Conservation (phyloP, 2,113 vertebrate species). For the Micromys minutus region DNA sequence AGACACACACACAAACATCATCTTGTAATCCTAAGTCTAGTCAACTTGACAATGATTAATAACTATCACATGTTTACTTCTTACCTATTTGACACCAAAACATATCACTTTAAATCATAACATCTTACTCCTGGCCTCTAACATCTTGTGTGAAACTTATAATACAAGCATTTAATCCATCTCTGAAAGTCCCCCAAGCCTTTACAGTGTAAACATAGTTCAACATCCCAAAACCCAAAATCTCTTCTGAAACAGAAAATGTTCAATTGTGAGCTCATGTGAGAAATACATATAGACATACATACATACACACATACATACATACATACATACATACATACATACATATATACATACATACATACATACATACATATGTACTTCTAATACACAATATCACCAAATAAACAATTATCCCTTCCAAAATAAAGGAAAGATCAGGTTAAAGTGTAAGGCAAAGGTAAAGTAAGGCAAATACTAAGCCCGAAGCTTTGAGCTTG, state of each 20-base stretch:
- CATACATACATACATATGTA: neutral
- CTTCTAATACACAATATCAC: neutral
- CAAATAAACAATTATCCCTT: neutral
- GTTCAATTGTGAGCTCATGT: neutral
- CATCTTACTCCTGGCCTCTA: neutral
- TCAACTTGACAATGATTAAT: neutral
- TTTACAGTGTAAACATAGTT: neutral
- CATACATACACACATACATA: neutral
- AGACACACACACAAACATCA: neutral
- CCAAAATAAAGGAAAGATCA: neutral
- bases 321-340: neutral
- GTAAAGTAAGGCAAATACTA: neutral
- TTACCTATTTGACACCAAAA: neutral
- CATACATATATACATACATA: neutral
- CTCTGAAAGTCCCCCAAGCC: neutral
- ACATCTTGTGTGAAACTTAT: neutral
- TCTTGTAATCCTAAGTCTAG: neutral
- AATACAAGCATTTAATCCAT: neutral
- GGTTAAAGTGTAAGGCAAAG: neutral
- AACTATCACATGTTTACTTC: neutral
- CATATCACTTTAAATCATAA: neutral
- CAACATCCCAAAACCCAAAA: neutral
- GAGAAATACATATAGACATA: neutral
- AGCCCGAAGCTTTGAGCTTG: neutral
- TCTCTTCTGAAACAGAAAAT: neutral